Evolutionary conservation across 2,888 invertebrate species (phyloP).

Genomic region (Chromoteleia sp.): DNA sequence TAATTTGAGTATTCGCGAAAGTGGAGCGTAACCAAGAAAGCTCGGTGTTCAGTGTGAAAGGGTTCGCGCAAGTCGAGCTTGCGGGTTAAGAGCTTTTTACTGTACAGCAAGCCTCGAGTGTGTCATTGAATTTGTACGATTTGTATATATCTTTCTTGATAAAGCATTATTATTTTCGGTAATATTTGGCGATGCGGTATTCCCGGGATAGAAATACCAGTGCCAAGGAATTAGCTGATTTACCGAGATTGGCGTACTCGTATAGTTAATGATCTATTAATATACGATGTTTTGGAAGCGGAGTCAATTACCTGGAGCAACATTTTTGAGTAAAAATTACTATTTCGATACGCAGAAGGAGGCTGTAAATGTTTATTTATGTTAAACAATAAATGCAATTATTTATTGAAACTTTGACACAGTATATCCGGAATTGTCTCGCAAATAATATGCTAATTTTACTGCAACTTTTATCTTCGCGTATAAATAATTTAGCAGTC

Average conservation of each 20-base stretch:
- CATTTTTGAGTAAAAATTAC: too few relatives aligned
- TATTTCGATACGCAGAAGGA: too few relatives aligned
- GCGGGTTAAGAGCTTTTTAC: conserved; percentile 63
- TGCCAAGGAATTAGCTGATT: background rate
- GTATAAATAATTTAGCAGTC: conserved; percentile 3
- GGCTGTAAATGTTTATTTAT: too few relatives aligned
- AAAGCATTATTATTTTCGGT: conserved; percentile 47
- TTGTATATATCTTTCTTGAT: conserved; percentile 49
- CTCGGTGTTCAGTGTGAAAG: conserved; percentile 44
- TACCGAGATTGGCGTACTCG: background rate
- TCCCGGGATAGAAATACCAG: conserved; percentile 6
- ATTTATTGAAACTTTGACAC: too few relatives aligned
- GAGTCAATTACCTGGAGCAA: background rate
- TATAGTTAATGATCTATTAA: background rate
- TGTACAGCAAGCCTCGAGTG: conserved; percentile 48
- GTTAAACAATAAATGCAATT: too few relatives aligned
- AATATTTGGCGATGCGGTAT: conserved; percentile 8
- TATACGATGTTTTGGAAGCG: background rate
- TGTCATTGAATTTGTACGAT: conserved; percentile 59
- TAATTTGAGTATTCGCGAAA: conserved; percentile 55
- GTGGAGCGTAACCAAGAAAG: conserved; percentile 45
- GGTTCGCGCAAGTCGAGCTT: conserved; percentile 40
- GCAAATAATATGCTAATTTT: background rate
- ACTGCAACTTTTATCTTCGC: background rate
- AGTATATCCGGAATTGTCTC: background rate